Evolutionary conservation across 2,888 invertebrate species (phyloP).

Genomic region (Andricus curvator): DNA sequence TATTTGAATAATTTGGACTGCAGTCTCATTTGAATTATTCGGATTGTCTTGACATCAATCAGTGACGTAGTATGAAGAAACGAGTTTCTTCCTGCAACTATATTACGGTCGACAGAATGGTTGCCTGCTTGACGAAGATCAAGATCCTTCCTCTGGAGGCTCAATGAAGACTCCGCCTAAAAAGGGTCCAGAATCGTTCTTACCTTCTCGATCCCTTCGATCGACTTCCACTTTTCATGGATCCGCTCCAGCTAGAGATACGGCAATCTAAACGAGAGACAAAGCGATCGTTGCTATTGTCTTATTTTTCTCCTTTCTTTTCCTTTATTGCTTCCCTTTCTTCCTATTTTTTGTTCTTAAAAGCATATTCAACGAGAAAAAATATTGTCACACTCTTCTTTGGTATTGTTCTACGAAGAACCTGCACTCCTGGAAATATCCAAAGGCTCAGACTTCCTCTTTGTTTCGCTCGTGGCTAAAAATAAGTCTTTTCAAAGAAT

Average conservation of each 20-base stretch:
- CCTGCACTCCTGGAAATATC: slow-evolving; percentile 3
- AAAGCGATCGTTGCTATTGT: slow-evolving; percentile 71
- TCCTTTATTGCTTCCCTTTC: slow-evolving; percentile 37
- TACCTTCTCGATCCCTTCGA: slow-evolving; percentile 55
- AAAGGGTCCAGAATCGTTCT: slow-evolving; percentile 56
- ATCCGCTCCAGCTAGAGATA: slow-evolving; percentile 58
- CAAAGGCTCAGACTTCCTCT: not conserved
- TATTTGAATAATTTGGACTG: too few species aligned
- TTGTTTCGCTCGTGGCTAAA: too few species aligned
- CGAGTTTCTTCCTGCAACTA: slow-evolving; percentile 41
- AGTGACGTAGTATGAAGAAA: slow-evolving; percentile 28
- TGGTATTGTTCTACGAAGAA: not conserved
- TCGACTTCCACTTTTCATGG: slow-evolving; percentile 52
- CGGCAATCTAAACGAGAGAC: slow-evolving; percentile 60
- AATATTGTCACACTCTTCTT: slow-evolving; percentile 4
- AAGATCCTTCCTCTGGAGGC: slow-evolving; percentile 34
- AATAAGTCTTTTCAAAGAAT: too few species aligned
- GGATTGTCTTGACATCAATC: slow-evolving; percentile 33
- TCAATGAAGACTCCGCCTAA: slow-evolving; percentile 43
- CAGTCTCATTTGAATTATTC: slow-evolving; percentile 11
- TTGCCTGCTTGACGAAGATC: slow-evolving; percentile 36
- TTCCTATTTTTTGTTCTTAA: slow-evolving; percentile 13
- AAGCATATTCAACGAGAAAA: slow-evolving; percentile 49
- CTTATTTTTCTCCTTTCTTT: slow-evolving; percentile 62
- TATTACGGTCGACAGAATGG: slow-evolving; percentile 37